These are phyloP conservation scores for Nematostella vectensis DNA, from an alignment of 92 coral and sea anemone species.

Conservation along the genomic window DNA sequence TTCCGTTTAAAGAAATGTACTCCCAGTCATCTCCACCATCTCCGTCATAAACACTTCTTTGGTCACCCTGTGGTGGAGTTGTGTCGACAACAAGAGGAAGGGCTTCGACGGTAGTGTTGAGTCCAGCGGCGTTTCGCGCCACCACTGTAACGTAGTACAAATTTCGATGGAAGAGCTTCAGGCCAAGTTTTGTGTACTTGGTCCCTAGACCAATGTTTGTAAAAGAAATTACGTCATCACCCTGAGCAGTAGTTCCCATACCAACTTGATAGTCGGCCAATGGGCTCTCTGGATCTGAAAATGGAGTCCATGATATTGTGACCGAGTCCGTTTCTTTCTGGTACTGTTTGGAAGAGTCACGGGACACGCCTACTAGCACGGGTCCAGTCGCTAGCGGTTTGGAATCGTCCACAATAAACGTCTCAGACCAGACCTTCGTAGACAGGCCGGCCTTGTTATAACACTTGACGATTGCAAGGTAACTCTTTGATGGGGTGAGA, in stretches of 20 bases:
- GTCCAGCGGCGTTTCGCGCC: slow-evolving; percentile 73
- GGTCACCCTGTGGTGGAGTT: slow-evolving; percentile 59
- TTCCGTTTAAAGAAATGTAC: slow-evolving; percentile 33
- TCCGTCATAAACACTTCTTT: slow-evolving; percentile 71
- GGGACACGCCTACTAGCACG: slow-evolving; percentile 37
- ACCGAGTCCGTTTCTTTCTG: slow-evolving; percentile 36
- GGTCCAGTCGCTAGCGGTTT: slow-evolving; percentile 52
- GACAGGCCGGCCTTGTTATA: slow-evolving; percentile 69
- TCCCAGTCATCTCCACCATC: slow-evolving; percentile 45
- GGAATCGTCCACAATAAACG: slow-evolving; percentile 51
- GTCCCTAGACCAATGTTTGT: slow-evolving; percentile 48
- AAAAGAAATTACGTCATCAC: slow-evolving; percentile 47
- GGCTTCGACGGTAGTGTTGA: slow-evolving; percentile 33
- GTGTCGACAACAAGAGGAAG: slow-evolving; percentile 51
- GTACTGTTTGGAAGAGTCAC: slow-evolving; percentile 33
- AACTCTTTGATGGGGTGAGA: slow-evolving; percentile 26
- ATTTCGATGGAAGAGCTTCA: slow-evolving; percentile 42
- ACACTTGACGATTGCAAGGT: slow-evolving; percentile 40
- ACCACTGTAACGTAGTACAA: slow-evolving; percentile 60
- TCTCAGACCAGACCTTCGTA: slow-evolving; percentile 26
- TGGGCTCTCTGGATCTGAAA: slow-evolving; percentile 65
- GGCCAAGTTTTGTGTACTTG: slow-evolving; percentile 14
- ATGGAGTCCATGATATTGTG: slow-evolving; percentile 60
- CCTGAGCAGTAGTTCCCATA: slow-evolving; percentile 51
- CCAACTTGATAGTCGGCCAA: slow-evolving; percentile 46